A percentile compares a stretch with the other conserved stretches of the same genome.
These are phyloP conservation scores for Bovichtus diacanthus DNA, from an alignment of 2,797 vertebrate species.

Conservation along the genomic window DNA sequence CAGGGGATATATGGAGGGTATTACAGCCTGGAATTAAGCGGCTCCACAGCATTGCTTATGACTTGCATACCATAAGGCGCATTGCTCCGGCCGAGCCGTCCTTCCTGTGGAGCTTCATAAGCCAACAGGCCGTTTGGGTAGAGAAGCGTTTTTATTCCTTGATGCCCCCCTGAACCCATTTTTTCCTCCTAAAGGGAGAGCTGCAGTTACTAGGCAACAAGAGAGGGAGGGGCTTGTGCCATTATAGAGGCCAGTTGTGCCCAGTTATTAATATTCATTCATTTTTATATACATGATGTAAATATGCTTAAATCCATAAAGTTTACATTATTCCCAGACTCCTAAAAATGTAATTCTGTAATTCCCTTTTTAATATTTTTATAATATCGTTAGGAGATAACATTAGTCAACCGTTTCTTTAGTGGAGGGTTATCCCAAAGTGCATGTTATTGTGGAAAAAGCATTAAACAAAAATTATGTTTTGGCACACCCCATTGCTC, in stretches of 20 bases:
- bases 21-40: slow-evolving; percentile 76
- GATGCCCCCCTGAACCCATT: slow-evolving; percentile 63
- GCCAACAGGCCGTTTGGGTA: slow-evolving; percentile 53
- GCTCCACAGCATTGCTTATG: slow-evolving; percentile 61
- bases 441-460: slow-evolving; percentile 68
- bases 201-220: slow-evolving; percentile 79
- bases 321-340: slow-evolving; percentile 9
- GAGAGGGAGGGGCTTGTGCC: slow-evolving; percentile 43
- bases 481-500: slow-evolving; percentile 81
- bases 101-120: slow-evolving; percentile 48
- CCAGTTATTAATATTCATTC: slow-evolving; percentile 26
- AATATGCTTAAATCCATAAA: slow-evolving; percentile 35
- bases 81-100: slow-evolving; percentile 41
- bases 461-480: slow-evolving; percentile 78
- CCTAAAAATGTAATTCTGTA: slow-evolving; percentile 16
- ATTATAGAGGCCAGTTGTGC: slow-evolving; percentile 31
- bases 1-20: slow-evolving; percentile 69
- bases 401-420: slow-evolving; percentile 52
- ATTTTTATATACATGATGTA: slow-evolving; percentile 38
- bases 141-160: slow-evolving; percentile 52
- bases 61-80: slow-evolving; percentile 53
- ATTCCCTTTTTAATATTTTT: slow-evolving; percentile 38
- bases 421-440: slow-evolving; percentile 65
- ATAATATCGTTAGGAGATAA: slow-evolving; percentile 41
- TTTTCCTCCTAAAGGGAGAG: slow-evolving; percentile 55